Conservation (phyloP, 2,113 vertebrate species). For the Limnothrissa miodon region DNA sequence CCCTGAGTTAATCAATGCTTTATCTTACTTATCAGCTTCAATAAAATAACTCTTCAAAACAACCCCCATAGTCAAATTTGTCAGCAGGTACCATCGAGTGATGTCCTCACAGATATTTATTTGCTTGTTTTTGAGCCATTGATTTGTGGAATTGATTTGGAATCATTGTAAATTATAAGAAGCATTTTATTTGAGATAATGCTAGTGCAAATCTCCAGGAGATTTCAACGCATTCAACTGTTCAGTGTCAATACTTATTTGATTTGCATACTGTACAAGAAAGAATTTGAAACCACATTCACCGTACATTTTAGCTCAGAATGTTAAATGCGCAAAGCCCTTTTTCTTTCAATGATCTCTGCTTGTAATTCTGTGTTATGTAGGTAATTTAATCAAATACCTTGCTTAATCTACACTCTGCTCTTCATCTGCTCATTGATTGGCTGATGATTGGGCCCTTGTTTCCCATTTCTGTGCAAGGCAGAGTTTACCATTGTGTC, state of each 20-base stretch:
- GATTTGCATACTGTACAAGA: background rate
- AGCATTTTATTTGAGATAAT: background rate
- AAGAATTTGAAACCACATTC: background rate
- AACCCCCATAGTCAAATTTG: background rate
- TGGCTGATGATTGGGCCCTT: background rate
- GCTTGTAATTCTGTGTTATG: background rate
- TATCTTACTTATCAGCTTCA: background rate
- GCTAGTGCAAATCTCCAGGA: background rate
- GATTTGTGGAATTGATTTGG: no score
- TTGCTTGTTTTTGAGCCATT: background rate
- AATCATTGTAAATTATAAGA: background rate
- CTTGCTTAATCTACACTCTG: background rate
- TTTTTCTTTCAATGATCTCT: background rate
- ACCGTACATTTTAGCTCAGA: background rate
- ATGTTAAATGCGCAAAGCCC: background rate
- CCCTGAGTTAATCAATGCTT: background rate
- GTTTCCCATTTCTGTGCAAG: background rate
- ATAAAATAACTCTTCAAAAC: background rate
- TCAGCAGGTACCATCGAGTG: background rate
- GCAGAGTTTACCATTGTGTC: background rate
- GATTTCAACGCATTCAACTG: no score
- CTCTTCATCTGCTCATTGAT: background rate
- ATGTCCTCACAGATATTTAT: background rate
- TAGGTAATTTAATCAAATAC: background rate
- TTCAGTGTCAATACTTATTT: background rate